Evolutionary conservation across 2,888 invertebrate genomes (phyloP).

Genomic region (Ptychoptera contaminata): DNA sequence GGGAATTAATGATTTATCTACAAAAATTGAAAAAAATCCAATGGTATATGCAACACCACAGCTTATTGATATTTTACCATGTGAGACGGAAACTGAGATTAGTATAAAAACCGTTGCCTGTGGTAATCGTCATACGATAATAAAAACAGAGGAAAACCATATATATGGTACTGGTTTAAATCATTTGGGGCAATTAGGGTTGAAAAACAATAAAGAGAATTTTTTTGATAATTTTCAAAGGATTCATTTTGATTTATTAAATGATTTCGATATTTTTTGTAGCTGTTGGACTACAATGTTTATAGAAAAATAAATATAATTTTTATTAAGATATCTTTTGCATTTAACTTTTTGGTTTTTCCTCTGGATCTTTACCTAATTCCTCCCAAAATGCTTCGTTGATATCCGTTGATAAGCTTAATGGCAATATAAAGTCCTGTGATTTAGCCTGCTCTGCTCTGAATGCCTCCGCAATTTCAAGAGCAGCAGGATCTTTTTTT

Average conservation of each 20-base stretch:
- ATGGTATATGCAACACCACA: constrained; percentile 25
- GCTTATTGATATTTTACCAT: constrained; percentile 19
- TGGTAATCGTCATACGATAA: constrained; percentile 61
- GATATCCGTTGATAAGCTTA: constrained; percentile 8
- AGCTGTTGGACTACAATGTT: constrained; percentile 35
- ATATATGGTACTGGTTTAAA: constrained; percentile 70
- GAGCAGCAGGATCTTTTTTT: background rate
- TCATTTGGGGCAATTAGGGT: constrained; percentile 62
- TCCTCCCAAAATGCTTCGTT: constrained; percentile 7
- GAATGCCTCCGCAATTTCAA: too few species aligned
- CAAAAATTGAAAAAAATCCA: constrained; percentile 16
- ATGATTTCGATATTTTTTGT: constrained; percentile 21
- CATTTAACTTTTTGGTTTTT: constrained; percentile 1
- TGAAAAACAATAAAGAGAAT: constrained; percentile 19
- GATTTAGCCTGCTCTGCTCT: background rate
- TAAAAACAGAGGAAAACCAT: constrained; percentile 46
- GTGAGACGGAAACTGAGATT: constrained; percentile 19
- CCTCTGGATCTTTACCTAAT: background rate
- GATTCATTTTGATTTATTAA: constrained; percentile 17
- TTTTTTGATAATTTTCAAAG: constrained; percentile 18
- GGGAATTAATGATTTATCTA: constrained; percentile 3
- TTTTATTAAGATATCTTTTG: background rate
- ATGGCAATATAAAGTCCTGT: constrained; percentile 7
- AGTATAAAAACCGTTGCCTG: constrained; percentile 42
- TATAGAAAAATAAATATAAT: background rate